A percentile compares a stretch with the other conserved stretches of the same genome.
These are phyloP conservation scores for Tachysurus vachellii DNA, from an alignment of 2,113 vertebrate species.

Conservation along the genomic window DNA sequence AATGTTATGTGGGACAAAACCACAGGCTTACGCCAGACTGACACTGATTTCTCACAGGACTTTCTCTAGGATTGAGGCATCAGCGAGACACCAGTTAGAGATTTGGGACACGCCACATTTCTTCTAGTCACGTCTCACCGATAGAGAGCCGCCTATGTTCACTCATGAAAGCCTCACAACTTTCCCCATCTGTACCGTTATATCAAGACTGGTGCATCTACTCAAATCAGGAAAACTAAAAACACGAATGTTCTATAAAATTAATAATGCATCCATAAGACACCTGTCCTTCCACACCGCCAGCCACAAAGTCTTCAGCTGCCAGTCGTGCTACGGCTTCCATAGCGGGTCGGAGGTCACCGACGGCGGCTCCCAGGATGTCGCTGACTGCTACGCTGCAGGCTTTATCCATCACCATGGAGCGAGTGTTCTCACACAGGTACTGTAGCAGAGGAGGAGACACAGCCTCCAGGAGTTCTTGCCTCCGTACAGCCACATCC, in stretches of 20 bases:
- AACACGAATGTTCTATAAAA: background rate
- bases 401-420: slow-evolving; percentile 84
- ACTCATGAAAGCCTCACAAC: background rate
- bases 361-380: slow-evolving; percentile 80
- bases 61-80: background rate
- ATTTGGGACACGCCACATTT: background rate
- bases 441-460: slow-evolving; percentile 81
- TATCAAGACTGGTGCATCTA: background rate
- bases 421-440: slow-evolving; percentile 74
- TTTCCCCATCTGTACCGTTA: background rate
- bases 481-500: slow-evolving; percentile 72
- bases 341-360: slow-evolving; percentile 84
- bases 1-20: background rate
- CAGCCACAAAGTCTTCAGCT: slow-evolving; percentile 78
- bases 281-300: slow-evolving; percentile 82
- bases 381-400: slow-evolving; percentile 78
- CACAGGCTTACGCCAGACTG: too few relatives aligned
- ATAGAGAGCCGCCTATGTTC: background rate
- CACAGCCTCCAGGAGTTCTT: slow-evolving; percentile 85
- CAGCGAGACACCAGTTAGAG: background rate
- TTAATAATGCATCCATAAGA: background rate
- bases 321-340: slow-evolving; percentile 83
- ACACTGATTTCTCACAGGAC: background rate
- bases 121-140: background rate
- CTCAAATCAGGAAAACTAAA: background rate